phyloP scores from a whole-genome alignment of 1,140 invertebrate genomes.

The Drosophila teissieri region DNA sequence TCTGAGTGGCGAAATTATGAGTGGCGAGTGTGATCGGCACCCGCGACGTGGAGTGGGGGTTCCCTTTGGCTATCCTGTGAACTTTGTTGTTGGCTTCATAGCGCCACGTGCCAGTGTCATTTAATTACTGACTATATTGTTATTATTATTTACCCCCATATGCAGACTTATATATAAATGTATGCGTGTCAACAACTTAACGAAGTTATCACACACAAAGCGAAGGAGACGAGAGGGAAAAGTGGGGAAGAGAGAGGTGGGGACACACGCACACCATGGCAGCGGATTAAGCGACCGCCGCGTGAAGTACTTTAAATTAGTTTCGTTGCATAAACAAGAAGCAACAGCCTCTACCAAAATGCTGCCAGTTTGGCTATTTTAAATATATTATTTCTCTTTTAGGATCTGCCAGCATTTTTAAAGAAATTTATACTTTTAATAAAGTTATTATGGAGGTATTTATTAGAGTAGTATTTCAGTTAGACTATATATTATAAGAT shows the following conservation, averaged over 20 bases:
- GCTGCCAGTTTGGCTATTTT: neutral
- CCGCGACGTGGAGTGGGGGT: neutral
- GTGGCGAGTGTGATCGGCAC: too few species aligned
- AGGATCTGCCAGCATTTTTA: too few species aligned
- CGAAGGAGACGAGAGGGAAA: neutral
- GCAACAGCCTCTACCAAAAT: slow-evolving; percentile 1
- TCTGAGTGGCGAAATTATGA: too few species aligned
- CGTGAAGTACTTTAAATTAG: slow-evolving; percentile 80
- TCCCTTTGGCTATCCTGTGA: slow-evolving; percentile 11
- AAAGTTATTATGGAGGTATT: too few species aligned
- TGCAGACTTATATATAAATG: neutral
- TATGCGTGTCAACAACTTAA: slow-evolving; percentile 72
- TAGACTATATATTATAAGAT: too few species aligned
- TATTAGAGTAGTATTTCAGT: too few species aligned
- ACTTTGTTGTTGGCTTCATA: slow-evolving; percentile 32
- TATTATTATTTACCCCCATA: slow-evolving; percentile 43
- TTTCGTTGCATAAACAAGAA: slow-evolving; percentile 76
- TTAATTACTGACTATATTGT: slow-evolving; percentile 79
- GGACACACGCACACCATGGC: slow-evolving; percentile 30
- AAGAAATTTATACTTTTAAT: too few species aligned
- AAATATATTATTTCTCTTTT: too few species aligned
- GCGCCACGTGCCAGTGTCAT: slow-evolving; percentile 64
- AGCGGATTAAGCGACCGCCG: slow-evolving; percentile 69
- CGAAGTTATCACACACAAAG: slow-evolving; percentile 69
- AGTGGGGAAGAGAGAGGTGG: neutral